Percentiles rank a stretch among this genome's conserved stretches.
These are phyloP conservation scores for Sinocyclocheilus rhinocerous DNA, from an alignment of 2,113 vertebrate species.

Conservation along the genomic window DNA sequence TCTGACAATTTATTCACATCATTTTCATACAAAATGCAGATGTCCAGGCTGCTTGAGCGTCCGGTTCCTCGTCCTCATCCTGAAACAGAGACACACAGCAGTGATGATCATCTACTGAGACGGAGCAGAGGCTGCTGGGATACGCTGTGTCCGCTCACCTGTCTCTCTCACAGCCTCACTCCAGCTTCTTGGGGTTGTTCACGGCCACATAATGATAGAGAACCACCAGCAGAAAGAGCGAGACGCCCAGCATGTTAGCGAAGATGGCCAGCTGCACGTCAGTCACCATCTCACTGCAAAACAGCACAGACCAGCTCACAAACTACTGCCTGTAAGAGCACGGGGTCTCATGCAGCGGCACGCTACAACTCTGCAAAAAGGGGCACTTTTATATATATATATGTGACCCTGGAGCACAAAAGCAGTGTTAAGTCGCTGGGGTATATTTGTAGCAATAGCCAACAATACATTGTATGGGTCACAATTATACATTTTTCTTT, in stretches of 20 bases:
- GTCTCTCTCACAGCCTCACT: conserved; percentile 65
- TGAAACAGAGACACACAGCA: background rate
- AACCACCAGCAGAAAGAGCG: conserved; percentile 93
- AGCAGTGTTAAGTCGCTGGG: too few species aligned
- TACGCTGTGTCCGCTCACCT: background rate
- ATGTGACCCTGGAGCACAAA: too few species aligned
- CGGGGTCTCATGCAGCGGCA: too few species aligned
- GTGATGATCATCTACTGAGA: background rate
- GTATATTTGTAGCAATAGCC: too few species aligned
- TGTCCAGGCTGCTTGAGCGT: conserved; percentile 18
- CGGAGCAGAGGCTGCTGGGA: too few species aligned
- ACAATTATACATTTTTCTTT: too few species aligned
- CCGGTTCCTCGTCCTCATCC: conserved; percentile 1
- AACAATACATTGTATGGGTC: too few species aligned
- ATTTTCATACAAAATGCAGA: conserved; percentile 47
- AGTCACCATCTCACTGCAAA: conserved; percentile 88
- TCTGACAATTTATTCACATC: conserved; percentile 48
- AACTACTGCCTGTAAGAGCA: too few species aligned
- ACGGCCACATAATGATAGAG: conserved; percentile 97
- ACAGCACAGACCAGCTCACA: background rate
- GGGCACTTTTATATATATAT: too few species aligned
- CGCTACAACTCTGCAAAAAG: too few species aligned
- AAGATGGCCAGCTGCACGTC: conserved; percentile 98
- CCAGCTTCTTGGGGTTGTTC: conserved; percentile 95
- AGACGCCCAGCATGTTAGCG: conserved; percentile 97